Conservation (phyloP, 1,140 invertebrate species). For the Nymphalis io region DNA sequence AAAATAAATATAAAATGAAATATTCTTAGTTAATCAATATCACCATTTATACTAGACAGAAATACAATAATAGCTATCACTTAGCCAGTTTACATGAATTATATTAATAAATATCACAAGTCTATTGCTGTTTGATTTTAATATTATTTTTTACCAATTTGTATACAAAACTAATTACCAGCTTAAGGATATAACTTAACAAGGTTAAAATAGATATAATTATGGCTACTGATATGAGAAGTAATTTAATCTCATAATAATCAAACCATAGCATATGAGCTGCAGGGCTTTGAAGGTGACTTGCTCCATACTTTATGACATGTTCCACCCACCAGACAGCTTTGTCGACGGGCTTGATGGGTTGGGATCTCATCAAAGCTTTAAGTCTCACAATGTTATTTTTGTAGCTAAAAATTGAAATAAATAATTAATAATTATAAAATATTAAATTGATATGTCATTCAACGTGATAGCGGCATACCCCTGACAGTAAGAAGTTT, state of each 20-base stretch:
- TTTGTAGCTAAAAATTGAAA: constrained; percentile 23
- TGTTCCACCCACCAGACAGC: constrained; percentile 36
- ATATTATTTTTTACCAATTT: neutral
- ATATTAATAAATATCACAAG: neutral
- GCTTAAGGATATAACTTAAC: neutral
- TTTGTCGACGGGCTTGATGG: constrained; percentile 19
- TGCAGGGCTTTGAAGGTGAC: constrained; percentile 16
- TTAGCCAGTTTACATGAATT: no score
- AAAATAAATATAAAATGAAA: no score
- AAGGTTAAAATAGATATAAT: constrained; percentile 12
- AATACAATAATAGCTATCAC: no score
- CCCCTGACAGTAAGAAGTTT: no score
- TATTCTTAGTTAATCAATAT: no score
- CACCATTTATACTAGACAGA: no score
- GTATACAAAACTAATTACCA: neutral
- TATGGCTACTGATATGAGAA: constrained; percentile 4
- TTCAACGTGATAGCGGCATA: no score
- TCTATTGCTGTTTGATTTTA: neutral
- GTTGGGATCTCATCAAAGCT: constrained; percentile 9
- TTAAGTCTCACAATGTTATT: constrained; percentile 23
- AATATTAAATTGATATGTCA: no score
- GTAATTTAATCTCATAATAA: constrained; percentile 29
- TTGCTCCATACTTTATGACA: constrained; percentile 20
- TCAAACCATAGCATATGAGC: constrained; percentile 15
- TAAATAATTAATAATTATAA: neutral